Conservation (phyloP, 2,888 invertebrate genomes). For the Trachelus stipa region DNA sequence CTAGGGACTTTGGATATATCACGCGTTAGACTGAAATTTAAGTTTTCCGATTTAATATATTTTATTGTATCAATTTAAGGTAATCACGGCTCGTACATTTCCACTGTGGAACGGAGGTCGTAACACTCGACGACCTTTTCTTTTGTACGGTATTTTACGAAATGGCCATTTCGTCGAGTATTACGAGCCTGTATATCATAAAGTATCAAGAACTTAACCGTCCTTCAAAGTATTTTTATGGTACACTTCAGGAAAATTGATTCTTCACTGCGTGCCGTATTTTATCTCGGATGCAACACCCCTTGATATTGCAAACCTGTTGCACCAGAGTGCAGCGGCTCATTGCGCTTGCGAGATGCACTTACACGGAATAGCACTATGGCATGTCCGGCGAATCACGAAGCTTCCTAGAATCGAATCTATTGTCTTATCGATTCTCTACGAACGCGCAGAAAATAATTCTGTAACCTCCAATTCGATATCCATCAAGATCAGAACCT, state of each 20-base stretch:
- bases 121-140: neutral
- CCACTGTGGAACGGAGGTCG: neutral
- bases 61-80: neutral
- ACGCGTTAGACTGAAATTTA: neutral
- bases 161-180: neutral
- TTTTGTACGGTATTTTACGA: neutral
- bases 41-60: neutral
- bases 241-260: slow-evolving; percentile 7
- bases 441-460: neutral
- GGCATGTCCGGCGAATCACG: neutral
- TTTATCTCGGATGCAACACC: slow-evolving; percentile 2
- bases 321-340: neutral
- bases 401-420: neutral
- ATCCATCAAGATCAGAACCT: neutral
- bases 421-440: neutral
- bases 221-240: neutral
- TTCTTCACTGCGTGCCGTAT: slow-evolving; percentile 10
- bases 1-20: neutral
- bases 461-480: neutral
- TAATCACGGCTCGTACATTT: neutral
- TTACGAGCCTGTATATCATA: neutral
- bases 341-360: neutral
- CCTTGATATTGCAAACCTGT: slow-evolving; percentile 10
- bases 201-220: slow-evolving; percentile 1
- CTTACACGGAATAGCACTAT: neutral